phyloP scores from a whole-genome alignment of 2,113 vertebrate species.

The Catharus minimus region DNA sequence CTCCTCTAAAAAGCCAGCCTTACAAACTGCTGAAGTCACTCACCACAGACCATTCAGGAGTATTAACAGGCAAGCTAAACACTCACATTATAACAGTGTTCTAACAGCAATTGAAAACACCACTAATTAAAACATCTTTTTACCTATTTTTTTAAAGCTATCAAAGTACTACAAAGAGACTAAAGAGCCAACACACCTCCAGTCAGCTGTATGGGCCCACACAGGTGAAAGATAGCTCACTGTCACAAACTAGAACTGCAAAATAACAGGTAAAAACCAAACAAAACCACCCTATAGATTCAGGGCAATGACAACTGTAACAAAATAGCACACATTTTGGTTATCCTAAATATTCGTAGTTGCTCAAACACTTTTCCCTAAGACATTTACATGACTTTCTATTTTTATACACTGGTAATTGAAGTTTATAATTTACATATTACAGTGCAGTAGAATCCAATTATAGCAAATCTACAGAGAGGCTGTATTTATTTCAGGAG shows the following conservation, averaged over 20 bases:
- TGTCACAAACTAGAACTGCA: neutral
- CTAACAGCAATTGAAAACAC: neutral
- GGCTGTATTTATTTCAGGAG: conserved; percentile 35
- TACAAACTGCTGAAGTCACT: neutral
- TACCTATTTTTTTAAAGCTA: neutral
- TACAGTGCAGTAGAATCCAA: conserved; percentile 49
- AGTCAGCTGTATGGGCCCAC: neutral
- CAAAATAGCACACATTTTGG: neutral
- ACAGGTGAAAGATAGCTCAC: neutral
- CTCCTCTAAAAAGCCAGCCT: neutral
- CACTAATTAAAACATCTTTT: neutral
- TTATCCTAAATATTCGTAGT: neutral
- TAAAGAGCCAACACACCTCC: neutral
- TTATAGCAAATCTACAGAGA: conserved; percentile 45
- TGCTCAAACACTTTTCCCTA: neutral
- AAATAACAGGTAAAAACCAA: neutral
- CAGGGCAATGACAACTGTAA: neutral
- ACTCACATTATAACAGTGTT: neutral
- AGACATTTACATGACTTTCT: conserved; percentile 17
- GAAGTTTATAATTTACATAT: conserved; percentile 57
- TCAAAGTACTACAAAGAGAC: neutral
- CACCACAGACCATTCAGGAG: neutral
- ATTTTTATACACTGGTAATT: conserved; percentile 52
- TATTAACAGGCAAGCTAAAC: neutral
- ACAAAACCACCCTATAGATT: neutral